Conservation (phyloP, 2,113 vertebrate species). For the Vanacampus margaritifer region DNA sequence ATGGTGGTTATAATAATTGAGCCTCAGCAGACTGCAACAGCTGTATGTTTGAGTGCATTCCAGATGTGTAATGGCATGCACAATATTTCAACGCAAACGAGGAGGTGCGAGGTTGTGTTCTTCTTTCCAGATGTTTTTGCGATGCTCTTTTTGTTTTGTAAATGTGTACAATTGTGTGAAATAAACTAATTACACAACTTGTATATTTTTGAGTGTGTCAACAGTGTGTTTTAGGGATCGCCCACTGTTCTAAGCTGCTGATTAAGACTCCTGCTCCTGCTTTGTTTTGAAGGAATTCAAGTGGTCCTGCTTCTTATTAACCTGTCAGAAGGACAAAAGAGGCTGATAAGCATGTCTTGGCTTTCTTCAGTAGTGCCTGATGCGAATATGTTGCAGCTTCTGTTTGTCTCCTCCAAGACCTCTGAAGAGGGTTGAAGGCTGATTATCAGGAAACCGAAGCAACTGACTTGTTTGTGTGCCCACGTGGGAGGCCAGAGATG, state of each 20-base stretch:
- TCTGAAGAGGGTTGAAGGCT: neutral
- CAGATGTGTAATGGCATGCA: neutral
- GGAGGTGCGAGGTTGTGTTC: neutral
- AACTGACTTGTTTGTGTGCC: constrained; percentile 12
- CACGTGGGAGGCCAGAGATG: constrained; percentile 8
- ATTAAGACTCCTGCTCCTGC: neutral
- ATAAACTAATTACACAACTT: neutral
- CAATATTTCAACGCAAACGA: neutral
- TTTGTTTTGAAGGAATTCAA: neutral
- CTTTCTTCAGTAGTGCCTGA: constrained; percentile 7
- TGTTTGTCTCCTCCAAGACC: constrained; percentile 23
- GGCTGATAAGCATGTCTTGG: constrained; percentile 16
- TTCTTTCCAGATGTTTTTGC: neutral
- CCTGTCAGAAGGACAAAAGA: neutral
- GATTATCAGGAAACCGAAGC: constrained; percentile 2
- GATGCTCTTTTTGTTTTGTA: neutral
- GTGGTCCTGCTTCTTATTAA: neutral
- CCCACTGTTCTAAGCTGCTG: neutral
- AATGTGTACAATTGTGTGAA: neutral
- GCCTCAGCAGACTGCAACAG: neutral
- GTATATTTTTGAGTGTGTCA: neutral
- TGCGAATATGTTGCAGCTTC: constrained; percentile 14
- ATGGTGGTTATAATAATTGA: neutral
- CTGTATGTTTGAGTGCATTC: neutral
- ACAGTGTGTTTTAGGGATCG: neutral